Conservation (phyloP, 2,888 invertebrate genomes). For the Lepidonotus clava region DNA sequence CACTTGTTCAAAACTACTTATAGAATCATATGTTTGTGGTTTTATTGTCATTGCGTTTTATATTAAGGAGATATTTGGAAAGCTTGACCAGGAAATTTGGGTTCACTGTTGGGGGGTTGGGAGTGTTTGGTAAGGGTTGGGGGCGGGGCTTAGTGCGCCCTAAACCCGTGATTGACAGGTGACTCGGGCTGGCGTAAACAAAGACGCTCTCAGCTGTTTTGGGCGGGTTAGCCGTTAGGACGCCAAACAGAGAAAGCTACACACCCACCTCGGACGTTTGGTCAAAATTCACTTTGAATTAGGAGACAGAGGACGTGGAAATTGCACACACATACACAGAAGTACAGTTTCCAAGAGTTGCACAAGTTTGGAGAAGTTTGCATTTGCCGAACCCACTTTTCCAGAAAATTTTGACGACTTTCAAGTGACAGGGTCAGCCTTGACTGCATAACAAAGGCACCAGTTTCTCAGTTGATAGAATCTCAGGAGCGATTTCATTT, state of each 20-base stretch:
- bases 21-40: neutral
- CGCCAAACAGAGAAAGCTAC: conserved; percentile 4
- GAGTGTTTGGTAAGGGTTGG: neutral
- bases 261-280: neutral
- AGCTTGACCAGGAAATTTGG: too few species aligned
- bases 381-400: neutral
- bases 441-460: too few species aligned
- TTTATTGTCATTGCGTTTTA: neutral
- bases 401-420: neutral
- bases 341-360: too few species aligned
- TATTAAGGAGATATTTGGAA: neutral
- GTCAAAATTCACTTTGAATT: neutral
- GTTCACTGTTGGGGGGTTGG: neutral
- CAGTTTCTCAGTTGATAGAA: too few species aligned
- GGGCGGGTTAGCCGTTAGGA: conserved; percentile 48
- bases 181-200: conserved; percentile 3
- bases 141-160: conserved; percentile 9
- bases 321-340: neutral
- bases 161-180: conserved; percentile 28
- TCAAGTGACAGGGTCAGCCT: neutral
- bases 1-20: neutral
- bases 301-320: neutral
- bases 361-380: neutral
- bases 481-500: too few species aligned
- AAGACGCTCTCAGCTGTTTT: conserved; percentile 51